A percentile compares a stretch with the other conserved stretches of the same genome.
phyloP scores from a whole-genome alignment of 2,797 vertebrate species.

The Prunella strophiata region DNA sequence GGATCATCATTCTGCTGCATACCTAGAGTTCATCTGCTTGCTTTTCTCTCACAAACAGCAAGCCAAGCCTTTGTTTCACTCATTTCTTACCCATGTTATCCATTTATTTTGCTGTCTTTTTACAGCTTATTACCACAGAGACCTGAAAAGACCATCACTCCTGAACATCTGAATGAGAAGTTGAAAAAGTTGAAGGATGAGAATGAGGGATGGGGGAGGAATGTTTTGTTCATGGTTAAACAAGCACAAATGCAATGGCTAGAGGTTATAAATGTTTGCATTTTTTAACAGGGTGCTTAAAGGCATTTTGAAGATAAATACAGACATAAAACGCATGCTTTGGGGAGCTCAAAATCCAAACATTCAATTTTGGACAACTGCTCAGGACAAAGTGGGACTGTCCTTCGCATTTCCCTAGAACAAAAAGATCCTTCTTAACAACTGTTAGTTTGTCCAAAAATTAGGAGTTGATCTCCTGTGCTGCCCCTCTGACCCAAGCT shows the following conservation, averaged over 20 bases:
- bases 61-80: not conserved
- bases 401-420: not conserved
- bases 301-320: slow-evolving; percentile 4
- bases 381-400: fast-evolving
- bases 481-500: not conserved
- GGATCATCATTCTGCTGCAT: not conserved
- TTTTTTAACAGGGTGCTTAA: not conserved
- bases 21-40: not conserved
- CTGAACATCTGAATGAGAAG: not conserved
- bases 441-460: not conserved
- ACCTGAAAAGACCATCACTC: not conserved
- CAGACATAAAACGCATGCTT: not conserved
- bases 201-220: not conserved
- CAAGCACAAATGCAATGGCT: not conserved
- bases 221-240: not conserved
- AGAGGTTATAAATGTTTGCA: not conserved
- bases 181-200: not conserved
- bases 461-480: not conserved
- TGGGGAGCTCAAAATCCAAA: not conserved
- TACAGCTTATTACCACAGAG: not conserved
- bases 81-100: not conserved
- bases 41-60: not conserved
- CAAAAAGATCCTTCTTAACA: not conserved
- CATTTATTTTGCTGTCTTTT: not conserved
- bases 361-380: not conserved